Evolutionary conservation across 2,113 vertebrate species (phyloP).

Genomic region (Corythoichthys intestinalis): DNA sequence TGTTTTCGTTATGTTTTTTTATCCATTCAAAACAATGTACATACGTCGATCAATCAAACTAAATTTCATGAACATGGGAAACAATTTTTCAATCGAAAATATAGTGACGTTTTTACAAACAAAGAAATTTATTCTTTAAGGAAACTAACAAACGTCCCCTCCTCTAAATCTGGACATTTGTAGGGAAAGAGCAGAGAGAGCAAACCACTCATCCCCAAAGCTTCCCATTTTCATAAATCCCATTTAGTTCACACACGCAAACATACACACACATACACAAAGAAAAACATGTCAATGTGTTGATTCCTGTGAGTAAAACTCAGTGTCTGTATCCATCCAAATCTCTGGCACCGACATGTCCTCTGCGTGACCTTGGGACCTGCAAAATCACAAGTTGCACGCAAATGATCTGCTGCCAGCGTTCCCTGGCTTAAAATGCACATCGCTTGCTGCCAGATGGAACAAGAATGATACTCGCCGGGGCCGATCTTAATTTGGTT

Average conservation of each 20-base stretch:
- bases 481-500: neutral
- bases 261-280: neutral
- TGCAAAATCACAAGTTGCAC: neutral
- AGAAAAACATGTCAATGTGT: neutral
- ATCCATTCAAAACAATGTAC: neutral
- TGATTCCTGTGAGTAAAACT: neutral
- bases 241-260: neutral
- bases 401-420: neutral
- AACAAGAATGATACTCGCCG: neutral
- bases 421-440: neutral
- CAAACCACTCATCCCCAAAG: neutral
- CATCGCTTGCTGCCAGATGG: neutral
- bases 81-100: neutral
- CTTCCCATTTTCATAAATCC: neutral
- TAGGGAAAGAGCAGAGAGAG: neutral
- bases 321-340: neutral
- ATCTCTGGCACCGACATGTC: neutral
- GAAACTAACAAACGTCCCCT: neutral
- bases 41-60: neutral
- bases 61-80: neutral
- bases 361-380: neutral
- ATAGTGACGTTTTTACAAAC: neutral
- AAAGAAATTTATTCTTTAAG: neutral
- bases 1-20: too few species aligned
- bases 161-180: neutral